phyloP scores from a whole-genome alignment of 2,888 invertebrate genomes.

The Hypsopygia costalis region DNA sequence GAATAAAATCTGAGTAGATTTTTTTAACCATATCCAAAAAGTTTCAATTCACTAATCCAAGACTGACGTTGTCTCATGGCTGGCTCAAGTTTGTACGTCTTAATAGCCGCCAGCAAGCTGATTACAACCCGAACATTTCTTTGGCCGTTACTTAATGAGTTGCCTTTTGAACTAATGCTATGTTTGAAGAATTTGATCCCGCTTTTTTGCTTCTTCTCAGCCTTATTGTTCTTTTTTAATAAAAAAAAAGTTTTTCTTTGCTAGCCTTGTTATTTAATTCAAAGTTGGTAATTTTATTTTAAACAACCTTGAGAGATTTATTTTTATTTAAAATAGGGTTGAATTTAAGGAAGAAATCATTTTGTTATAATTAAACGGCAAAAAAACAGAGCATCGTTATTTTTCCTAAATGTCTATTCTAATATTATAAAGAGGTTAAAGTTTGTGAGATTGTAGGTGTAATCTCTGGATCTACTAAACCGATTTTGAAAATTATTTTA shows the following conservation, averaged over 20 bases:
- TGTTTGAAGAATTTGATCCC: constrained; percentile 35
- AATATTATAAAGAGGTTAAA: too few relatives aligned
- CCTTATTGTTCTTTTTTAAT: constrained; percentile 27
- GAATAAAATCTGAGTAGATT: too few relatives aligned
- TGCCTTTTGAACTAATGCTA: constrained; percentile 51
- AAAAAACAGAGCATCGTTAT: too few relatives aligned
- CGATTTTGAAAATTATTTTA: too few relatives aligned
- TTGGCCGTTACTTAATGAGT: constrained; percentile 58
- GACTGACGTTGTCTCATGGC: constrained; percentile 48
- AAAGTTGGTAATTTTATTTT: constrained; percentile 1
- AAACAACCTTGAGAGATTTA: not conserved
- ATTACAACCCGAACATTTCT: constrained; percentile 62
- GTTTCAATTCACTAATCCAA: not conserved
- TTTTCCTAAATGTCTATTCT: too few relatives aligned
- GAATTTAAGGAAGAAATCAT: too few relatives aligned
- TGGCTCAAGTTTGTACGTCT: constrained; percentile 60
- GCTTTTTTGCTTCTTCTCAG: constrained; percentile 33
- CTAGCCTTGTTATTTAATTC: constrained; percentile 8
- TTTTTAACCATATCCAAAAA: constrained; percentile 19
- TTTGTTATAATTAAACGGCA: too few relatives aligned
- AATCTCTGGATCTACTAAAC: too few relatives aligned
- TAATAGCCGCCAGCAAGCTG: constrained; percentile 66
- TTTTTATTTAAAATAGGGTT: too few relatives aligned
- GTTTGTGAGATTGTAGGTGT: too few relatives aligned
- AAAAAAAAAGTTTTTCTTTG: constrained; percentile 19